phyloP scores from a whole-genome alignment of 2,888 invertebrate species.

The Ectemnius cavifrons region DNA sequence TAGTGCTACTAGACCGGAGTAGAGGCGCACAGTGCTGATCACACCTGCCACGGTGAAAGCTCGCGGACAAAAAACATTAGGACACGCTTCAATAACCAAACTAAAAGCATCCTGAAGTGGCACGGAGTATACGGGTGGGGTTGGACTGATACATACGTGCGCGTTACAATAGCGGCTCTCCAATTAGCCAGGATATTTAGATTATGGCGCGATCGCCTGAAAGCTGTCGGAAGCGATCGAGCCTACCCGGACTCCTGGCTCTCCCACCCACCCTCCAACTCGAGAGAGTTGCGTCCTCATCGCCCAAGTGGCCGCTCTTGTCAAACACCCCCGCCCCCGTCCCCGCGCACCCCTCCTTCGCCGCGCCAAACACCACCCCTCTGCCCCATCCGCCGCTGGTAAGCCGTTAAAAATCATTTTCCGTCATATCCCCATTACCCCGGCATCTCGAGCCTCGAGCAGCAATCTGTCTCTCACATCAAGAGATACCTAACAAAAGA shows the following conservation, averaged over 20 bases:
- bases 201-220: slow-evolving; percentile 66
- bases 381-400: not conserved
- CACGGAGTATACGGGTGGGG: slow-evolving; percentile 29
- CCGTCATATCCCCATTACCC: not conserved
- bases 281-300: slow-evolving; percentile 33
- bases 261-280: slow-evolving; percentile 37
- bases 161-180: slow-evolving; percentile 71
- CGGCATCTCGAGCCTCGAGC: not conserved
- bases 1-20: slow-evolving; percentile 34
- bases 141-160: slow-evolving; percentile 29
- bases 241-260: slow-evolving; percentile 25
- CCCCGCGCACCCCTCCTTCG: not conserved
- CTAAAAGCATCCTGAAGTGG: slow-evolving; percentile 68
- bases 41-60: slow-evolving; percentile 56
- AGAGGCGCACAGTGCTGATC: slow-evolving; percentile 41
- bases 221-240: slow-evolving; percentile 65
- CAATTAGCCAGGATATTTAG: slow-evolving; percentile 77
- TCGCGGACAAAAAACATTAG: slow-evolving; percentile 65
- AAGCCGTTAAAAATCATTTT: slow-evolving; percentile 27
- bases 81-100: slow-evolving; percentile 65
- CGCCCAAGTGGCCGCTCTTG: slow-evolving; percentile 47
- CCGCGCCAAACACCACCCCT: slow-evolving; percentile 47
- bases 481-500: too few species aligned
- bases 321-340: slow-evolving; percentile 46
- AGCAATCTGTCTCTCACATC: too few species aligned